These are phyloP conservation scores for Tachysurus fulvidraco DNA, from an alignment of 2,113 vertebrate species.

Conservation along the genomic window DNA sequence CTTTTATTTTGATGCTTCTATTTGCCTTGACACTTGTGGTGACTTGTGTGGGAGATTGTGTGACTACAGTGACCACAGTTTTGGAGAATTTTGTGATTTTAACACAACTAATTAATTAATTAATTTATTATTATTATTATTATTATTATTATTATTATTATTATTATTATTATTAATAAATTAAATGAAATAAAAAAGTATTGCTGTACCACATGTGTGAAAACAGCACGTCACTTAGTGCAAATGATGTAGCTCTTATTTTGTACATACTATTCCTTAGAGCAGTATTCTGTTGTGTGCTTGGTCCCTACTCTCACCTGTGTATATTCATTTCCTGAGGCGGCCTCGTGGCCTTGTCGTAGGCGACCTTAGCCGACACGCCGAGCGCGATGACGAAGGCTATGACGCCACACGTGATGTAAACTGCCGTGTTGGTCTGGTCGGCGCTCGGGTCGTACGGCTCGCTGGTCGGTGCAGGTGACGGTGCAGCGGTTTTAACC, in stretches of 20 bases:
- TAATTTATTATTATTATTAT: no score
- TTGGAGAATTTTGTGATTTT: no score
- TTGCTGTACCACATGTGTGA: neutral
- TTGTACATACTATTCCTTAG: neutral
- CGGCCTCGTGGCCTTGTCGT: slow-evolving; percentile 95
- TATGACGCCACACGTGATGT: slow-evolving; percentile 95
- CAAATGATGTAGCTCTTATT: neutral
- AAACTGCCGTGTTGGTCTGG: slow-evolving; percentile 95
- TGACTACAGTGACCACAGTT: no score
- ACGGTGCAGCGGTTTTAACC: slow-evolving; percentile 81
- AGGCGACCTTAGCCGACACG: slow-evolving; percentile 94
- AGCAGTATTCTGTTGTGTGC: neutral
- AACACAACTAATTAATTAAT: no score
- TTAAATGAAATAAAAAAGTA: neutral
- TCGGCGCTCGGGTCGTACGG: slow-evolving; percentile 92
- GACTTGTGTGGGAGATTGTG: neutral
- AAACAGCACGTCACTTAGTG: neutral
- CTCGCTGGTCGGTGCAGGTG: slow-evolving; percentile 76
- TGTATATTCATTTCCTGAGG: slow-evolving; percentile 99
- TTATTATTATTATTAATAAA: no score
- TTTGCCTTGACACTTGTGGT: neutral
- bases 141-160: no score
- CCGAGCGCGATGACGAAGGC: slow-evolving; percentile 93
- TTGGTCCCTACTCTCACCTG: slow-evolving; percentile 75
- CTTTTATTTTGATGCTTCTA: no score